These are phyloP conservation scores for Pasiphila rectangulata DNA, from an alignment of 2,888 invertebrate genomes.

Conservation along the genomic window DNA sequence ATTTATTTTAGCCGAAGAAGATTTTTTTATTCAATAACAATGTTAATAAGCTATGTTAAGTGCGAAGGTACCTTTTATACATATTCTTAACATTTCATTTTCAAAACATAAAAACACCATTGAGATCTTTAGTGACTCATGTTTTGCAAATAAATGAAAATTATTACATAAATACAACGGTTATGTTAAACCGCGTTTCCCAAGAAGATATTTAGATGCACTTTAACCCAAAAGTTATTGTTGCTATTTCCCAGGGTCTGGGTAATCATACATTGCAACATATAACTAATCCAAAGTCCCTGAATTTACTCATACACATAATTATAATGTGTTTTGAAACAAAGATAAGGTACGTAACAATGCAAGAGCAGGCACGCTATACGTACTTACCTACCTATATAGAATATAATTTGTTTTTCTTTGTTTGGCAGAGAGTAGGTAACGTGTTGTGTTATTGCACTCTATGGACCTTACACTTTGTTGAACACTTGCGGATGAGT, in stretches of 20 bases:
- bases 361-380: slow-evolving; percentile 20
- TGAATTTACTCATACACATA: slow-evolving; percentile 17
- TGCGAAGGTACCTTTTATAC: background rate
- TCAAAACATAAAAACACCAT: too few relatives aligned
- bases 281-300: slow-evolving; percentile 20
- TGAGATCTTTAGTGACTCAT: too few relatives aligned
- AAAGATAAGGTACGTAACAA: slow-evolving; percentile 25
- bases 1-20: background rate
- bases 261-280: slow-evolving; percentile 14
- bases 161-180: too few relatives aligned
- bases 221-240: slow-evolving; percentile 7
- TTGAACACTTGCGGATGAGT: slow-evolving; percentile 15
- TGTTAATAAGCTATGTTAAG: background rate
- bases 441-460: slow-evolving; percentile 20
- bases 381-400: slow-evolving; percentile 8
- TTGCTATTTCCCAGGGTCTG: slow-evolving; percentile 5
- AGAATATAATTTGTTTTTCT: slow-evolving; percentile 3
- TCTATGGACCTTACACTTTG: slow-evolving; percentile 15
- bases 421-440: slow-evolving; percentile 12
- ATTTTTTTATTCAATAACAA: background rate
- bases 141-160: too few relatives aligned
- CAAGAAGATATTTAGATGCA: too few relatives aligned
- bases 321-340: slow-evolving; percentile 22
- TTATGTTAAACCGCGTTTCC: too few relatives aligned
- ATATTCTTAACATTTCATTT: too few relatives aligned